A percentile compares a stretch with the other conserved stretches of the same genome.
Evolutionary conservation across 2,797 vertebrate species (phyloP).

Genomic region (Microchirus variegatus): DNA sequence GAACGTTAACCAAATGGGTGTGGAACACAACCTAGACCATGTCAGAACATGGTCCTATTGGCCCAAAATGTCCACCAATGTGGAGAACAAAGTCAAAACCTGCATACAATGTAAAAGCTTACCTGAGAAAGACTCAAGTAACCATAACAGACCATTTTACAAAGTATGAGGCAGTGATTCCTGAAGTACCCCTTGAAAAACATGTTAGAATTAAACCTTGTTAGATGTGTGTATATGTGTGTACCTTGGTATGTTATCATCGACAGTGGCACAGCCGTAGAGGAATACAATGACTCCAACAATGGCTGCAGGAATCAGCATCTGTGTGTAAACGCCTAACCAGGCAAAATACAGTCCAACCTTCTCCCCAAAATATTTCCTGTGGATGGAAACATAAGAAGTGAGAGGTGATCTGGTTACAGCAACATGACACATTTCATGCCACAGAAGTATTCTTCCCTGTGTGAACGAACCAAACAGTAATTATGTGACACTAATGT

Average conservation of each 20-base stretch:
- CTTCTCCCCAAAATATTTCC: constrained; percentile 98
- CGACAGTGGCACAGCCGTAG: constrained; percentile 93
- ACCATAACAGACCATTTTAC: no score
- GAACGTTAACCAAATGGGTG: no score
- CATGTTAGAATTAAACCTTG: no score
- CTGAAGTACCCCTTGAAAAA: no score
- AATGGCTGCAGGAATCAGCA: constrained; percentile 94
- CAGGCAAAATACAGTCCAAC: constrained; percentile 97
- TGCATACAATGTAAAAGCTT: no score
- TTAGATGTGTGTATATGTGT: neutral
- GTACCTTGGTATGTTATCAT: constrained; percentile 91
- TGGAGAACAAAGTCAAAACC: no score
- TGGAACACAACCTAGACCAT: no score
- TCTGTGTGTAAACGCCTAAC: constrained; percentile 97
- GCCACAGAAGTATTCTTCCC: neutral
- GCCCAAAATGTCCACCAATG: no score
- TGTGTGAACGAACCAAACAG: neutral
- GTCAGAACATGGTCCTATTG: no score
- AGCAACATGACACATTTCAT: neutral
- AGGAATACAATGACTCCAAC: constrained; percentile 96
- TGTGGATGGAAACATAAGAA: constrained; percentile 53
- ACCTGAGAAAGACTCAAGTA: no score
- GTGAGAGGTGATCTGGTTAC: neutral
- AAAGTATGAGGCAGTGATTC: no score
- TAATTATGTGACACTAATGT: neutral